phyloP scores from a whole-genome alignment of 2,113 vertebrate species.

The Phyllostomus hastatus region DNA sequence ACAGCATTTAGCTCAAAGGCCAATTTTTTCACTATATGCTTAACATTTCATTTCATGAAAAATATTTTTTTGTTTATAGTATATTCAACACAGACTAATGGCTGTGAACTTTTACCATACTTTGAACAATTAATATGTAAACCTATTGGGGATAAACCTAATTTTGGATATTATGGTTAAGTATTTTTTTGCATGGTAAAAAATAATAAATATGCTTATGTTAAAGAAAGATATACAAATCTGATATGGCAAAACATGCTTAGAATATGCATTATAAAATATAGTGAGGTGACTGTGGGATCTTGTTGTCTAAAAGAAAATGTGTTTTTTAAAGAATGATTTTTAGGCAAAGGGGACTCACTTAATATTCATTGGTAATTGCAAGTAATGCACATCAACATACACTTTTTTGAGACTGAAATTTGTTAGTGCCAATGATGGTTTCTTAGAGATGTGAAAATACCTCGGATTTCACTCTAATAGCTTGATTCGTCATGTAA shows the following conservation, averaged over 20 bases:
- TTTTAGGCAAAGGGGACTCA: neutral
- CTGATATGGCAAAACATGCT: neutral
- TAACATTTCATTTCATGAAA: neutral
- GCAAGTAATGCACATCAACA: neutral
- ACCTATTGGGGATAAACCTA: neutral
- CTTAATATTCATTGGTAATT: neutral
- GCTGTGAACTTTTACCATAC: slow-evolving; percentile 4
- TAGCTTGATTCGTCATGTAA: neutral
- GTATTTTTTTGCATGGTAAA: neutral
- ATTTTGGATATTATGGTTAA: neutral
- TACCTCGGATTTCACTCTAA: neutral
- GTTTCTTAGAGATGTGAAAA: neutral
- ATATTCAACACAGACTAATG: neutral
- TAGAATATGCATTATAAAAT: neutral
- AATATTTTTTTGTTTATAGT: neutral
- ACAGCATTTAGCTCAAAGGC: neutral
- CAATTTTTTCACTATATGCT: neutral
- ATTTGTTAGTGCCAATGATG: neutral
- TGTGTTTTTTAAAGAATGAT: neutral
- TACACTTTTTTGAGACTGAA: neutral
- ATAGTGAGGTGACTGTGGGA: neutral
- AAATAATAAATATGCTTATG: neutral
- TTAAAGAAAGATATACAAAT: neutral
- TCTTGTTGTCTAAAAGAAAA: neutral
- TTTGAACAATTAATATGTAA: slow-evolving; percentile 19